phyloP scores from a whole-genome alignment of 2,113 vertebrate species.

The Thalassoma bifasciatum region DNA sequence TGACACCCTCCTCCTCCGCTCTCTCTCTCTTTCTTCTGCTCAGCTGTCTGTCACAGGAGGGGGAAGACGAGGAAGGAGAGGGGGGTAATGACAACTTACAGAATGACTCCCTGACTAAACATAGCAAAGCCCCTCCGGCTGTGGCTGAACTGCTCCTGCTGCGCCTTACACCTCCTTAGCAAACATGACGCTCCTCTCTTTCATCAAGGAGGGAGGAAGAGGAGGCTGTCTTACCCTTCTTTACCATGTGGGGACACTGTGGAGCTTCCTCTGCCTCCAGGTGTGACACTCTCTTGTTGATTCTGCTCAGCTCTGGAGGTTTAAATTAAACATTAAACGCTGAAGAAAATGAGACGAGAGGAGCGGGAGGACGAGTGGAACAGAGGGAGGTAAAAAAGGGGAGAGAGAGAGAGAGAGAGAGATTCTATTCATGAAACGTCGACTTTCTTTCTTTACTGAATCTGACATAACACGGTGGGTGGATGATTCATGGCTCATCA shows the following conservation, averaged over 20 bases:
- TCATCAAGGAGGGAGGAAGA: background rate
- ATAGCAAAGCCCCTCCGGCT: conserved; percentile 55
- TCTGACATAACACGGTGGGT: conserved; percentile 49
- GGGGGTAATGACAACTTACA: conserved; percentile 58
- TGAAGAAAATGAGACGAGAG: conserved; percentile 52
- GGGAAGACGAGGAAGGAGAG: background rate
- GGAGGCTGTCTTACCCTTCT: accelerated
- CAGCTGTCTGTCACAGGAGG: conserved; percentile 45
- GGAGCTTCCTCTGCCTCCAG: conserved; percentile 52
- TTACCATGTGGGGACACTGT: conserved; percentile 79
- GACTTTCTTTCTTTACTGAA: conserved; percentile 42
- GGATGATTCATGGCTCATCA: conserved; percentile 58
- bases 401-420: conserved; percentile 6
- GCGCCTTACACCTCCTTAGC: conserved; percentile 29
- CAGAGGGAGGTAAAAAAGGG: conserved; percentile 8
- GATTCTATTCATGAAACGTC: conserved; percentile 55
- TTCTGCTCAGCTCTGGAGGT: conserved; percentile 61
- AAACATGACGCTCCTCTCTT: conserved; percentile 36
- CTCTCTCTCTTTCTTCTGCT: background rate
- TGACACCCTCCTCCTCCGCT: background rate
- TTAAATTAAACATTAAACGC: conserved; percentile 79
- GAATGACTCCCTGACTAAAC: conserved; percentile 62
- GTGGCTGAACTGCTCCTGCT: conserved; percentile 33
- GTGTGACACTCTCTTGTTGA: conserved; percentile 22
- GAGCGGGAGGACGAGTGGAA: conserved; percentile 29